phyloP scores from a whole-genome alignment of 2,797 vertebrate species.

The Platalea minor region DNA sequence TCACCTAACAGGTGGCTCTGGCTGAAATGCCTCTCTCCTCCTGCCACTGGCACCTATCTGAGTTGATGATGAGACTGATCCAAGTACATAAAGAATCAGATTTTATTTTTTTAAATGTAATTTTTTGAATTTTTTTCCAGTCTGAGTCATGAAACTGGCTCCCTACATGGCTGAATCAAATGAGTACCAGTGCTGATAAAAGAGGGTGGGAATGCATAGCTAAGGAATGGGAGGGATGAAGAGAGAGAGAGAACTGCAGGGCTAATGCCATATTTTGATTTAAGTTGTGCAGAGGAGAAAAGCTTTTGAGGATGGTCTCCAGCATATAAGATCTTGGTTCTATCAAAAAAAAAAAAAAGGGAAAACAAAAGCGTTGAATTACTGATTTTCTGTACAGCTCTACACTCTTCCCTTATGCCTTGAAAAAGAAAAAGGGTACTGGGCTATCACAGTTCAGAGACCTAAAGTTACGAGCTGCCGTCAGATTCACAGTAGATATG shows the following conservation, averaged over 20 bases:
- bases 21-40: background rate
- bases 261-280: background rate
- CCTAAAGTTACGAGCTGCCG: background rate
- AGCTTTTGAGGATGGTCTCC: background rate
- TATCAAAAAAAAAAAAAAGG: background rate
- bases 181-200: background rate
- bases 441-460: background rate
- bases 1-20: background rate
- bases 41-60: rapidly evolving
- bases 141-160: background rate
- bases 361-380: background rate
- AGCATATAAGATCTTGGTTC: background rate
- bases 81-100: background rate
- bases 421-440: background rate
- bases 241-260: background rate
- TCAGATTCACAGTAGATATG: background rate
- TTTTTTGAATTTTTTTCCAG: background rate
- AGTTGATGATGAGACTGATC: background rate
- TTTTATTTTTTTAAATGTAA: background rate
- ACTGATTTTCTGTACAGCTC: background rate
- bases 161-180: background rate
- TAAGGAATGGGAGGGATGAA: background rate
- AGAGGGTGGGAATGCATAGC: background rate
- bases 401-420: background rate
- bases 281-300: background rate